Conservation (phyloP, 2,797 vertebrate genomes). For the Pangasius djambal region DNA sequence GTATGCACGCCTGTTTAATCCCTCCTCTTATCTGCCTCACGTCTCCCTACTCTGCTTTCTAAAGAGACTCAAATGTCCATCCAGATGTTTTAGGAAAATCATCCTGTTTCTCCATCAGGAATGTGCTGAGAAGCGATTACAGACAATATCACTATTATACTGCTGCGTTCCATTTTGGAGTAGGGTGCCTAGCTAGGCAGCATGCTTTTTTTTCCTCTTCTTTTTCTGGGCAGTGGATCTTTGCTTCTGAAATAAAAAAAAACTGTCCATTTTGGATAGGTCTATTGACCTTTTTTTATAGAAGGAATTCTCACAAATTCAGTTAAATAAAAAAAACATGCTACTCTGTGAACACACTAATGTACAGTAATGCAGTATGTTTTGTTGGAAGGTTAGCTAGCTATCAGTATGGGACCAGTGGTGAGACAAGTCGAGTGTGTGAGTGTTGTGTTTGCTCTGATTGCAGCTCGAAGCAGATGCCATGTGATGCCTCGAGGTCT, state of each 20-base stretch:
- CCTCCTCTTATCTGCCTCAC: background rate
- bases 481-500: background rate
- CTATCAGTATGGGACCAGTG: too few relatives aligned
- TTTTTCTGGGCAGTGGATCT: background rate
- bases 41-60: background rate
- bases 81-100: background rate
- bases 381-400: too few relatives aligned
- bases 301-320: too few relatives aligned
- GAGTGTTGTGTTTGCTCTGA: background rate
- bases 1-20: background rate
- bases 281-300: too few relatives aligned
- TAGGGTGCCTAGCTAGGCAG: background rate
- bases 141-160: background rate
- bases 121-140: background rate
- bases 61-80: background rate
- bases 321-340: too few relatives aligned
- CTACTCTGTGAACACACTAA: too few relatives aligned
- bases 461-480: background rate
- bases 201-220: background rate
- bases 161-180: background rate
- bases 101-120: background rate
- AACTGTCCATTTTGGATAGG: background rate
- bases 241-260: background rate
- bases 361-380: too few relatives aligned
- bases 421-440: background rate